Evolutionary conservation across 2,888 invertebrate genomes (phyloP).

Genomic region (Hyppa rectilinea): DNA sequence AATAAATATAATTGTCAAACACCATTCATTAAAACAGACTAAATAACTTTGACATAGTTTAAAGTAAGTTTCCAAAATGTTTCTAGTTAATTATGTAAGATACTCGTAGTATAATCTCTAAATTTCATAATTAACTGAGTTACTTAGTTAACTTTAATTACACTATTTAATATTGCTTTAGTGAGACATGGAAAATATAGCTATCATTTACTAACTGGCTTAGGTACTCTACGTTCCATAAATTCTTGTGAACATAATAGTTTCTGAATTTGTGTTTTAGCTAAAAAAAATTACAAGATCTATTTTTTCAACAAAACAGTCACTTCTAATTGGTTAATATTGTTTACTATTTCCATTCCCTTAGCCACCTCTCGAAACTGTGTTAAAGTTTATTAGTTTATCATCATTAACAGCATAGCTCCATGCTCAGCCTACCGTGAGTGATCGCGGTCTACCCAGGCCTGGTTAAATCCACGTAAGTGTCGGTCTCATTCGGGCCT

Average conservation of each 20-base stretch:
- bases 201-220: neutral
- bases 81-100: constrained; percentile 16
- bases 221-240: neutral
- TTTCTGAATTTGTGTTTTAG: too few species aligned
- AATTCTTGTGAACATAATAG: too few species aligned
- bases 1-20: neutral
- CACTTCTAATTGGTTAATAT: constrained; percentile 3
- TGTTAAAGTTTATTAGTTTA: constrained; percentile 57
- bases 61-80: constrained; percentile 16
- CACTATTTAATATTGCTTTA: neutral
- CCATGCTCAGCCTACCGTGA: constrained; percentile 54
- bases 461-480: constrained; percentile 69
- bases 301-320: neutral
- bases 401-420: constrained; percentile 55
- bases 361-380: constrained; percentile 30
- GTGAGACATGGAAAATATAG: neutral
- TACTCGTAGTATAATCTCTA: neutral
- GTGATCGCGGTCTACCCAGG: constrained; percentile 65
- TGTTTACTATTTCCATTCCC: constrained; percentile 9
- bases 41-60: neutral
- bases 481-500: constrained; percentile 70
- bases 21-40: neutral
- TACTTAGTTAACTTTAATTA: neutral
- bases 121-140: constrained; percentile 1
- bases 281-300: neutral